phyloP scores from a whole-genome alignment of 2,888 invertebrate genomes.

The Sipha maydis region DNA sequence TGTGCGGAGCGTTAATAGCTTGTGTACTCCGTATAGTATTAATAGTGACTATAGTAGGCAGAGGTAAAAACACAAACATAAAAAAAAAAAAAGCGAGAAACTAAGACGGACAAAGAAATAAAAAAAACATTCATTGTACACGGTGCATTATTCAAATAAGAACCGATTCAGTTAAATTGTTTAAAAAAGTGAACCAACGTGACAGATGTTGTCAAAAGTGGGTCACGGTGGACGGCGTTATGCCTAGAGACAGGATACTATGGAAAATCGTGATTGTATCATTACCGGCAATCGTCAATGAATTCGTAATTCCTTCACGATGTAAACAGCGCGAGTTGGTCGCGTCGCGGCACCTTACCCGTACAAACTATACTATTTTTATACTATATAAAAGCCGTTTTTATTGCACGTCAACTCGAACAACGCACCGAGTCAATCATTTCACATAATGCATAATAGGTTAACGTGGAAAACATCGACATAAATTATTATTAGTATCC shows the following conservation, averaged over 20 bases:
- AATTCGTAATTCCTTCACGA: constrained; percentile 56
- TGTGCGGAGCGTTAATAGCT: background rate
- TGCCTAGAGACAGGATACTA: constrained; percentile 9
- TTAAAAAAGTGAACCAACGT: constrained; percentile 11
- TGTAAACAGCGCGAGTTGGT: constrained; percentile 24
- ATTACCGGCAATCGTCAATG: constrained; percentile 53
- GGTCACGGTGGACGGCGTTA: constrained; percentile 43
- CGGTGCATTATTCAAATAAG: constrained; percentile 48
- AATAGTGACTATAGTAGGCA: background rate
- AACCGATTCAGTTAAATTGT: constrained; percentile 52
- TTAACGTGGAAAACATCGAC: background rate
- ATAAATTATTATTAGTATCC: background rate
- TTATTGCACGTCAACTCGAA: constrained; percentile 10
- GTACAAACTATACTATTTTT: background rate
- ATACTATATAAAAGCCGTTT: background rate
- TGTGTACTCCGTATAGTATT: background rate
- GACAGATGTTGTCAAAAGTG: constrained; percentile 54
- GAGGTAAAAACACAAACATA: constrained; percentile 29
- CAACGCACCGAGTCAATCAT: background rate
- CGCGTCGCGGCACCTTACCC: background rate
- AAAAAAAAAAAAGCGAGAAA: constrained; percentile 1
- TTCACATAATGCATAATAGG: background rate
- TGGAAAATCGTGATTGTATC: constrained; percentile 60
- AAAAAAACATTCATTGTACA: constrained; percentile 30
- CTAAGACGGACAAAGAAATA: background rate